Percentiles rank a stretch among this genome's conserved stretches.
These are phyloP conservation scores for Pygathrix nemaeus DNA, from an alignment of 2,113 vertebrate genomes.

Conservation along the genomic window DNA sequence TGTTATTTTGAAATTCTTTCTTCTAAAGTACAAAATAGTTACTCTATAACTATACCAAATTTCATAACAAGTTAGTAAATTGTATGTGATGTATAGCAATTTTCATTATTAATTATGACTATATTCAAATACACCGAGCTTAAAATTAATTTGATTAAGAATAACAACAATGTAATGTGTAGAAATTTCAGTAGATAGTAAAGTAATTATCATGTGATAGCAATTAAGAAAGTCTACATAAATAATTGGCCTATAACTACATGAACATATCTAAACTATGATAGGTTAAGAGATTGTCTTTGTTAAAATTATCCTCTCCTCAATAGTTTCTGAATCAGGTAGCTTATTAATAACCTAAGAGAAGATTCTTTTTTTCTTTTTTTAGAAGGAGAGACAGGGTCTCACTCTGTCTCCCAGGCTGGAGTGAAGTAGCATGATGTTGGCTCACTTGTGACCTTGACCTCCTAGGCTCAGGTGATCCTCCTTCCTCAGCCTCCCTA, in stretches of 20 bases:
- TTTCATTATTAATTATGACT: not conserved
- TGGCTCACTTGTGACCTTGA: too few species aligned
- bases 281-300: not conserved
- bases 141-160: slow-evolving; percentile 43
- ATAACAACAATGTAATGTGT: slow-evolving; percentile 21
- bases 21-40: not conserved
- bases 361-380: not conserved
- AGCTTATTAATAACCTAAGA: not conserved
- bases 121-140: not conserved
- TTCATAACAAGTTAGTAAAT: not conserved
- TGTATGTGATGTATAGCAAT: not conserved
- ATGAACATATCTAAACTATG: not conserved
- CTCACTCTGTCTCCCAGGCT: too few species aligned
- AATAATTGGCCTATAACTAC: slow-evolving; percentile 38
- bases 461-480: too few species aligned
- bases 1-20: slow-evolving; percentile 10
- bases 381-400: too few species aligned
- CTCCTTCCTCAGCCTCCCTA: too few species aligned
- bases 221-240: slow-evolving; percentile 28
- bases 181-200: slow-evolving; percentile 32
- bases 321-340: not conserved
- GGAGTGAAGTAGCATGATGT: too few species aligned
- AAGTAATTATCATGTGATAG: slow-evolving; percentile 32
- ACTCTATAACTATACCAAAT: not conserved
- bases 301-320: not conserved